These are phyloP conservation scores for Acanthurus tractus DNA, from an alignment of 2,797 vertebrate genomes.

Conservation along the genomic window DNA sequence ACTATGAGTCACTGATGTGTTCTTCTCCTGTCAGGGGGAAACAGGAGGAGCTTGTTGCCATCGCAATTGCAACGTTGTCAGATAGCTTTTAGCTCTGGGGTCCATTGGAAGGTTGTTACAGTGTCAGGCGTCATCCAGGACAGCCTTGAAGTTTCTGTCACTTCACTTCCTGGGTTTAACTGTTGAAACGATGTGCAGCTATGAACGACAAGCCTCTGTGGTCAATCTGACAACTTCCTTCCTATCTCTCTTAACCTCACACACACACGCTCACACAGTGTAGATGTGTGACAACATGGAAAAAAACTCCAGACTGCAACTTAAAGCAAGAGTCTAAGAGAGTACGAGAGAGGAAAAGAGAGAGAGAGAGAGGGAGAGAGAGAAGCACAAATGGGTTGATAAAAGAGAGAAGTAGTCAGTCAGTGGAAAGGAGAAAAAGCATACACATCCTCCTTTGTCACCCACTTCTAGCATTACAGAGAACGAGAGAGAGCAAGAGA, in stretches of 20 bases:
- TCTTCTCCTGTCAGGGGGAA: background rate
- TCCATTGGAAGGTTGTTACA: constrained; percentile 2
- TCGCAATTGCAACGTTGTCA: background rate
- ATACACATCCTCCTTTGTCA: constrained; percentile 66
- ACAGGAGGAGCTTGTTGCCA: constrained; percentile 19
- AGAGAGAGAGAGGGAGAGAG: background rate
- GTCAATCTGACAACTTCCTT: constrained; percentile 78
- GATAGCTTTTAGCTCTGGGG: background rate
- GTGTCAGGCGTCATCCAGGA: constrained; percentile 21
- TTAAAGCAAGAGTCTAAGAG: constrained; percentile 19
- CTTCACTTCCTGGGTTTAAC: constrained; percentile 50
- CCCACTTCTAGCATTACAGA: constrained; percentile 69
- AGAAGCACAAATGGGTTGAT: too few species aligned
- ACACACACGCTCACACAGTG: background rate
- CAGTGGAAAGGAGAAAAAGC: constrained; percentile 62
- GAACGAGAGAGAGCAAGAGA: constrained; percentile 41
- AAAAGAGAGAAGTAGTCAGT: constrained; percentile 24
- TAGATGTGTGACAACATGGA: constrained; percentile 48
- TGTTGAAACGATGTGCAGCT: constrained; percentile 41
- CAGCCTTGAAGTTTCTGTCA: constrained; percentile 27
- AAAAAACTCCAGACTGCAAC: constrained; percentile 23
- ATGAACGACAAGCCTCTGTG: constrained; percentile 61
- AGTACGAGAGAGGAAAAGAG: background rate
- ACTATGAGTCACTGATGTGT: background rate
- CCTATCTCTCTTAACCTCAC: constrained; percentile 56